phyloP scores from a whole-genome alignment of 2,113 vertebrate genomes.

The Entomyzon cyanotis region DNA sequence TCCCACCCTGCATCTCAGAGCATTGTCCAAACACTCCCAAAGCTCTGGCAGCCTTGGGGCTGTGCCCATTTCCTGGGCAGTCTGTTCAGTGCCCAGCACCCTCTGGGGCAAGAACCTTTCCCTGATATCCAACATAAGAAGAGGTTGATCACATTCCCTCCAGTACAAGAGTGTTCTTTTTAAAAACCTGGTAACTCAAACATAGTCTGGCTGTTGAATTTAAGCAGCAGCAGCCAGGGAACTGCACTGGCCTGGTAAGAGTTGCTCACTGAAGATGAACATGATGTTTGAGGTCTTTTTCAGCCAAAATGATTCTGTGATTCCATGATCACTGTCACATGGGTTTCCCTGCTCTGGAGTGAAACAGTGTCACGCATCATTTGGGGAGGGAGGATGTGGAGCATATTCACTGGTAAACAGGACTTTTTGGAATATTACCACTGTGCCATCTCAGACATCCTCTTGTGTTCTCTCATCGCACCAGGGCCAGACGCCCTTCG shows the following conservation, averaged over 20 bases:
- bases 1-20: fast-evolving
- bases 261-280: neutral
- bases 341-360: neutral
- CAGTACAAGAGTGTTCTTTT: neutral
- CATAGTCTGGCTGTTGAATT: neutral
- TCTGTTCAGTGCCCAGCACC: neutral
- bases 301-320: neutral
- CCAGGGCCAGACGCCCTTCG: slow-evolving; percentile 79
- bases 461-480: neutral
- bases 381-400: neutral
- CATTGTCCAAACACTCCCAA: fast-evolving
- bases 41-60: neutral
- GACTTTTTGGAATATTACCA: neutral
- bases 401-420: neutral
- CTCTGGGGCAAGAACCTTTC: neutral
- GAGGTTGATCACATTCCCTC: neutral
- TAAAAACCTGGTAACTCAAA: neutral
- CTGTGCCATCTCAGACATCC: neutral
- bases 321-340: neutral
- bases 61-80: neutral
- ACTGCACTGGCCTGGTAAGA: neutral
- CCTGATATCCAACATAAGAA: neutral
- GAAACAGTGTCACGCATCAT: neutral
- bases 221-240: neutral
- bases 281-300: neutral